These are phyloP conservation scores for Ophraella communa DNA, from an alignment of 2,888 invertebrate species.

Conservation along the genomic window DNA sequence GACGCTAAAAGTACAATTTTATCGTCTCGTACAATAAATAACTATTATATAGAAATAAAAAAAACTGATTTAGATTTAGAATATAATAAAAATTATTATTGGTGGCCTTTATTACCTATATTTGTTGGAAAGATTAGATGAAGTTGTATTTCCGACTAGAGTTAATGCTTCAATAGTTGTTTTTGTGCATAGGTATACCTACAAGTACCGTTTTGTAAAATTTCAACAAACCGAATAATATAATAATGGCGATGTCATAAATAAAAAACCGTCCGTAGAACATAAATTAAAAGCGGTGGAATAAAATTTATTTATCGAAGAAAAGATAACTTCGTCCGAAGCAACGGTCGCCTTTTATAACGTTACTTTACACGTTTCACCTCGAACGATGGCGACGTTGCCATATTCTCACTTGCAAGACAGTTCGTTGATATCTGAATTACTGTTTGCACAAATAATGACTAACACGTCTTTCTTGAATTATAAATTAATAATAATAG, in stretches of 20 bases:
- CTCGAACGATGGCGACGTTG: constrained; percentile 29
- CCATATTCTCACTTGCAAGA: background rate
- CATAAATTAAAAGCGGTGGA: constrained; percentile 27
- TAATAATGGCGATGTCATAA: constrained; percentile 6
- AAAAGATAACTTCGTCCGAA: constrained; percentile 22
- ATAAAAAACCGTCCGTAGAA: constrained; percentile 14
- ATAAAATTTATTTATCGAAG: constrained; percentile 31
- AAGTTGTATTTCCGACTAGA: no score
- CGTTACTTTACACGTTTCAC: constrained; percentile 46
- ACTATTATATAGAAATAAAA: no score
- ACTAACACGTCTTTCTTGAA: no score
- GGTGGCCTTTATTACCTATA: no score
- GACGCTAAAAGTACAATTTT: no score
- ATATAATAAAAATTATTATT: no score
- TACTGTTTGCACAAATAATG: background rate
- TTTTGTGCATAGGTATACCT: background rate
- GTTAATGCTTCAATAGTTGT: no score
- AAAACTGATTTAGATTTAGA: no score
- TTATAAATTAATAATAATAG: no score
- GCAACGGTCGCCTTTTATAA: constrained; percentile 29
- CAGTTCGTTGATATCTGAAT: background rate
- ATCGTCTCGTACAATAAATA: no score
- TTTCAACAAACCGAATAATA: background rate
- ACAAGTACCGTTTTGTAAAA: background rate
- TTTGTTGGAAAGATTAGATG: no score